phyloP scores from a whole-genome alignment of 2,113 vertebrate genomes.

The Rafetus swinhoei region DNA sequence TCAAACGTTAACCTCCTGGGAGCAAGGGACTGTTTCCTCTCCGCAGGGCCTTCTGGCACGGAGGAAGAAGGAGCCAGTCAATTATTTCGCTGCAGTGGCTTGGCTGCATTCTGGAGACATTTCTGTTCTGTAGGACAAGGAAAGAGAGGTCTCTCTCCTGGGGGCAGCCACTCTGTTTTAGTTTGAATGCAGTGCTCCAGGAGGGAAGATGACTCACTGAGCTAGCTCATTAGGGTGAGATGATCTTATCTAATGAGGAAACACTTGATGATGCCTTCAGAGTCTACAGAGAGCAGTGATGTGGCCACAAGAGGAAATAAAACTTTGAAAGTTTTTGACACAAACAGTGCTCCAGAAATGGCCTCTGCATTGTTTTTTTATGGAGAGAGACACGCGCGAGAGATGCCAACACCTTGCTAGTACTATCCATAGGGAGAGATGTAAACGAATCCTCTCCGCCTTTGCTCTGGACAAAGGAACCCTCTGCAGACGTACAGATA shows the following conservation, averaged over 20 bases:
- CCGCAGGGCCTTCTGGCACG: neutral
- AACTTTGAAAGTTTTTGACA: slow-evolving; percentile 54
- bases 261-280: slow-evolving; percentile 66
- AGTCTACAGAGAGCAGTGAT: slow-evolving; percentile 58
- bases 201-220: slow-evolving; percentile 70
- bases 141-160: slow-evolving; percentile 32
- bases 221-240: slow-evolving; percentile 69
- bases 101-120: slow-evolving; percentile 21
- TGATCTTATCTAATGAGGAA: slow-evolving; percentile 77
- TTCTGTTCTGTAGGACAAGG: neutral
- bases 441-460: slow-evolving; percentile 53
- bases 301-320: slow-evolving; percentile 58
- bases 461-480: slow-evolving; percentile 61
- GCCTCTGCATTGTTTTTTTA: slow-evolving; percentile 56
- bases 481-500: slow-evolving; percentile 69
- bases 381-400: slow-evolving; percentile 25
- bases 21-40: neutral
- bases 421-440: slow-evolving; percentile 50
- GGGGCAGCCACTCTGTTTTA: slow-evolving; percentile 57
- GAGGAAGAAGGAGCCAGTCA: neutral
- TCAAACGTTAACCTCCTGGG: neutral
- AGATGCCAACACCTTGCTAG: slow-evolving; percentile 53
- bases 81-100: slow-evolving; percentile 58
- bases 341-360: slow-evolving; percentile 63
- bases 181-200: slow-evolving; percentile 54